Evolutionary conservation across 2,113 vertebrate species (phyloP).

Genomic region (Malurus cyaneus): DNA sequence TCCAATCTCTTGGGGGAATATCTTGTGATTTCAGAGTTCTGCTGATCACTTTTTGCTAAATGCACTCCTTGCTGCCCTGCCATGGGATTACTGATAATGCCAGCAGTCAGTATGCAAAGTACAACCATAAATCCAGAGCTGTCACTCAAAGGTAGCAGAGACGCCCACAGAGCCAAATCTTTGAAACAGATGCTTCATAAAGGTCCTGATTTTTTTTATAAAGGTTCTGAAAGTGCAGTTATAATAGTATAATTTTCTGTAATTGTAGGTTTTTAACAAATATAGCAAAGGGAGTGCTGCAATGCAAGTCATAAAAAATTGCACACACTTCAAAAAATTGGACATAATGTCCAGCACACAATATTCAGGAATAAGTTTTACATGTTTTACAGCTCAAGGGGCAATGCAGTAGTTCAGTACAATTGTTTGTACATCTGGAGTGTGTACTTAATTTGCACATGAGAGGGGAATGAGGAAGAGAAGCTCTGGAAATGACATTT

Average conservation of each 20-base stretch:
- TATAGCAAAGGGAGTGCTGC: neutral
- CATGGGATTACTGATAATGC: neutral
- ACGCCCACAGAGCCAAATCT: neutral
- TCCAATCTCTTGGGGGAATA: accelerated
- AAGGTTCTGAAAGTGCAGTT: neutral
- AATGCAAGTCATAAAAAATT: neutral
- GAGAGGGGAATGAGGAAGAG: neutral
- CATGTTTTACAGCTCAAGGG: neutral
- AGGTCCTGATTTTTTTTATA: neutral
- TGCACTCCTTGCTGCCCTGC: neutral
- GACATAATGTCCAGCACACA: neutral
- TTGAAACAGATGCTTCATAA: neutral
- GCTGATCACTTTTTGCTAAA: neutral
- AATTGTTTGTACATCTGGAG: accelerated
- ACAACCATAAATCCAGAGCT: neutral
- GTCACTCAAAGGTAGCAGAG: neutral
- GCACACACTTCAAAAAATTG: neutral
- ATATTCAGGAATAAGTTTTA: neutral
- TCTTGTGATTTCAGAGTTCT: neutral
- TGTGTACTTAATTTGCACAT: neutral
- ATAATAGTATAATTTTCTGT: neutral
- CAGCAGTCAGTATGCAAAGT: neutral
- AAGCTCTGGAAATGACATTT: neutral
- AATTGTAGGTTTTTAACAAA: neutral
- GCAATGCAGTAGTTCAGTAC: neutral